phyloP scores from a whole-genome alignment of 2,888 invertebrate species.

The Cheilosia vulpina region DNA sequence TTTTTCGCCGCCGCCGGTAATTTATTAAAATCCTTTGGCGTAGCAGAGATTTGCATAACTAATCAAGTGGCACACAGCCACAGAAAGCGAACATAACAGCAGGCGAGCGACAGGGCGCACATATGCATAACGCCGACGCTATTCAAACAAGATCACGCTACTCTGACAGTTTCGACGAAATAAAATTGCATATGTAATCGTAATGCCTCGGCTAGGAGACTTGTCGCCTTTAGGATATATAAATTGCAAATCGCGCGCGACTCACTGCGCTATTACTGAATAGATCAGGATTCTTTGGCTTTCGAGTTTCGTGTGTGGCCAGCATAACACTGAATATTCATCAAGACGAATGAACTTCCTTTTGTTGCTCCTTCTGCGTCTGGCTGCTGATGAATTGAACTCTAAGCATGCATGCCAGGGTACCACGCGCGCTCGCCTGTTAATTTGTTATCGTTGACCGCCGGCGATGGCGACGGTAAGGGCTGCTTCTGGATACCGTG shows the following conservation, averaged over 20 bases:
- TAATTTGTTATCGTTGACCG: slow-evolving; percentile 64
- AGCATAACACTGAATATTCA: slow-evolving; percentile 62
- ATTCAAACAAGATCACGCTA: slow-evolving; percentile 70
- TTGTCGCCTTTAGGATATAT: slow-evolving; percentile 67
- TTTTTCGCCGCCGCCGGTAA: slow-evolving; percentile 63
- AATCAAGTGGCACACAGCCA: slow-evolving; percentile 57
- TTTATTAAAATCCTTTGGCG: slow-evolving; percentile 68
- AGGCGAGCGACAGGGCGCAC: slow-evolving; percentile 27
- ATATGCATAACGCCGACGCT: slow-evolving; percentile 50
- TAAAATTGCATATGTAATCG: slow-evolving; percentile 47
- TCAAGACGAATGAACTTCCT: slow-evolving; percentile 42
- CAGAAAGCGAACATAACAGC: slow-evolving; percentile 16
- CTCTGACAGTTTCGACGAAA: slow-evolving; percentile 51
- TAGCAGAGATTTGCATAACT: slow-evolving; percentile 65
- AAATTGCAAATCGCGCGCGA: slow-evolving; percentile 26
- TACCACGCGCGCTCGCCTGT: slow-evolving; percentile 32
- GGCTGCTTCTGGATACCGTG: slow-evolving; percentile 56
- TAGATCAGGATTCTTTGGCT: slow-evolving; percentile 48
- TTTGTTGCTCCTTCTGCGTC: slow-evolving; percentile 1
- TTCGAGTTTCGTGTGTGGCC: slow-evolving; percentile 68
- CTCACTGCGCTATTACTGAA: slow-evolving; percentile 8
- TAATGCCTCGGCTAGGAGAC: slow-evolving; percentile 39
- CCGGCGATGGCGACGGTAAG: slow-evolving; percentile 29
- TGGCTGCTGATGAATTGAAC: slow-evolving; percentile 39
- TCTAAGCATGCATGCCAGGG: slow-evolving; percentile 2